phyloP scores from a whole-genome alignment of 2,113 vertebrate genomes.

The Cromileptes altivelis region DNA sequence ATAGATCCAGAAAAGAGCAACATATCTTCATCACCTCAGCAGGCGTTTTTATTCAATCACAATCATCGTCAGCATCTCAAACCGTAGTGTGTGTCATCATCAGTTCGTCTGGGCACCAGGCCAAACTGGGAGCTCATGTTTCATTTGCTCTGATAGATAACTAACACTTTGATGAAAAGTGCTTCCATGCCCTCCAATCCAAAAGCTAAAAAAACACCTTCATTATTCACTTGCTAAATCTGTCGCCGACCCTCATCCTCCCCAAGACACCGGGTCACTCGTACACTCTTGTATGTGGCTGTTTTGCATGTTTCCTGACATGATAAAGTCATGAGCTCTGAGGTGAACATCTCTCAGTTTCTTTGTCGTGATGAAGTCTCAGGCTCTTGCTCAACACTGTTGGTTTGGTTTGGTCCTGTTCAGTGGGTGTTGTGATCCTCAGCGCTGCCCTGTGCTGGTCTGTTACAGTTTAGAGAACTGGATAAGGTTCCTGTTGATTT shows the following conservation, averaged over 20 bases:
- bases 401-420: constrained; percentile 3
- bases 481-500: constrained; percentile 88
- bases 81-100: not conserved
- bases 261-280: constrained; percentile 1
- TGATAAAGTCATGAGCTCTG: not conserved
- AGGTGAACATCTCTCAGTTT: not conserved
- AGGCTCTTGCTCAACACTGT: not conserved
- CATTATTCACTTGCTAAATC: constrained; percentile 14
- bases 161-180: not conserved
- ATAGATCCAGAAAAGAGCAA: not conserved
- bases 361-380: not conserved
- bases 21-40: constrained; percentile 22
- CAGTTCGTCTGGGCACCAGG: not conserved
- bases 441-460: constrained; percentile 52
- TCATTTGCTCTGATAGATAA: too few species aligned
- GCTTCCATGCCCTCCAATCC: not conserved
- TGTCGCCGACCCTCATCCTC: not conserved
- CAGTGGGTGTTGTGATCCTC: not conserved
- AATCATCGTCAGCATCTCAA: constrained; percentile 32
- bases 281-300: constrained; percentile 9
- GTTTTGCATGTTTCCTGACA: not conserved
- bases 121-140: too few species aligned
- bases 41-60: constrained; percentile 68
- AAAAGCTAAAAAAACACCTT: constrained; percentile 40
- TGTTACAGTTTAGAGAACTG: constrained; percentile 85